Evolutionary conservation across 1,140 invertebrate species (phyloP).

Genomic region (Marisa cornuarietis): DNA sequence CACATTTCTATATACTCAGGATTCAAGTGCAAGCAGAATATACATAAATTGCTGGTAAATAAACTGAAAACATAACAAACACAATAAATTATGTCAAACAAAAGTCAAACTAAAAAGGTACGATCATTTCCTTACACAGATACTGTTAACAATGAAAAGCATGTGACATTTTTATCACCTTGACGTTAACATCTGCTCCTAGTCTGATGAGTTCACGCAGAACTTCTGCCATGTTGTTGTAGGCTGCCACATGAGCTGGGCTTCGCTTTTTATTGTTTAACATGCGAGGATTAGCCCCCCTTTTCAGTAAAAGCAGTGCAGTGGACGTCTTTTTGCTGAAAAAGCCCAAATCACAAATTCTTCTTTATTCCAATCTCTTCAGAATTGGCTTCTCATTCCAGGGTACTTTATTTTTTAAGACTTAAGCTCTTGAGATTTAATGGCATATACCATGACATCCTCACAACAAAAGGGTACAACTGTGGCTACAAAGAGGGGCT

Average conservation of each 20-base stretch:
- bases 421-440: too few species aligned
- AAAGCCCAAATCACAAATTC: not conserved
- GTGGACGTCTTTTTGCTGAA: conserved; percentile 38
- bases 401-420: too few species aligned
- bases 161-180: conserved; percentile 19
- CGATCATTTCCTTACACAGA: not conserved
- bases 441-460: too few species aligned
- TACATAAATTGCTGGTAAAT: not conserved
- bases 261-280: conserved; percentile 21
- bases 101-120: not conserved
- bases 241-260: conserved; percentile 34
- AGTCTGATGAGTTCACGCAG: conserved; percentile 33
- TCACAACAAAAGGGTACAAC: too few species aligned
- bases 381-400: too few species aligned
- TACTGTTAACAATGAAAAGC: not conserved
- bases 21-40: too few species aligned
- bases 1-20: too few species aligned
- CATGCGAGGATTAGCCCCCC: conserved; percentile 32
- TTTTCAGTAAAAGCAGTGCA: conserved; percentile 29
- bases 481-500: not conserved
- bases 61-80: not conserved
- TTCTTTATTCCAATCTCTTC: too few species aligned
- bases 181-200: conserved; percentile 33
- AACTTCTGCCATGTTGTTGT: conserved; percentile 22
- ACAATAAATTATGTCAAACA: not conserved